Evolutionary conservation across 2,888 invertebrate species (phyloP).

Genomic region (Trichacis sp.): DNA sequence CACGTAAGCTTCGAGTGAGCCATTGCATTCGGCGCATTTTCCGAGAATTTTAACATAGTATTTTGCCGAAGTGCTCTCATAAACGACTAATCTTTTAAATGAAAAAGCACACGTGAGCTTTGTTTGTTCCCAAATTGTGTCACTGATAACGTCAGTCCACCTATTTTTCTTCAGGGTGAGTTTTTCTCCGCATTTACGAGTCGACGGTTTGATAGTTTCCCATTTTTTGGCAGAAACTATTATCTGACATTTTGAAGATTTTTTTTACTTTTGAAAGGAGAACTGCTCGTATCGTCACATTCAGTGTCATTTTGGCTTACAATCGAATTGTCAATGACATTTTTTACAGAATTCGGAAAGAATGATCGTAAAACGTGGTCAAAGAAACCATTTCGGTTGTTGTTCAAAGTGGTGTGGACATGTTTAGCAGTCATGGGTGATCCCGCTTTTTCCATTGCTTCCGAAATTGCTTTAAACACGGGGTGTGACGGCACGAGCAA

Average conservation of each 20-base stretch:
- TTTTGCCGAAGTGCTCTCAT: constrained; percentile 5
- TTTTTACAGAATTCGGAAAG: too few relatives aligned
- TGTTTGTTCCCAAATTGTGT: constrained; percentile 17
- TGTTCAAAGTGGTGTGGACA: neutral
- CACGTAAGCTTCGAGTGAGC: neutral
- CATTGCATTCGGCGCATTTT: constrained; percentile 13
- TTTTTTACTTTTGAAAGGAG: too few relatives aligned
- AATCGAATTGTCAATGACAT: too few relatives aligned
- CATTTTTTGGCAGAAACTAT: constrained; percentile 3
- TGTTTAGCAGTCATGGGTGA: neutral
- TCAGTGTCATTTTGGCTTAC: too few relatives aligned
- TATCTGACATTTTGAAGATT: neutral
- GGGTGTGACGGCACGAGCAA: neutral
- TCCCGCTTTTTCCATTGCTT: neutral
- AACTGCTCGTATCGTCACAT: too few relatives aligned
- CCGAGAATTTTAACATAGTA: constrained; percentile 11
- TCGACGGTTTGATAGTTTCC: neutral
- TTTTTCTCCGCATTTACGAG: neutral
- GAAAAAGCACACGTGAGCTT: constrained; percentile 17
- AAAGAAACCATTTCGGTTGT: neutral
- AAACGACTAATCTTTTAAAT: constrained; percentile 10
- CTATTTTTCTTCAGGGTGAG: neutral
- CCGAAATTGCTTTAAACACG: neutral
- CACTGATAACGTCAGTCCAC: constrained; percentile 13
- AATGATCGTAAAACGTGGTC: too few relatives aligned